Evolutionary conservation across 2,113 vertebrate genomes (phyloP).

Genomic region (Amphilophus citrinellus): DNA sequence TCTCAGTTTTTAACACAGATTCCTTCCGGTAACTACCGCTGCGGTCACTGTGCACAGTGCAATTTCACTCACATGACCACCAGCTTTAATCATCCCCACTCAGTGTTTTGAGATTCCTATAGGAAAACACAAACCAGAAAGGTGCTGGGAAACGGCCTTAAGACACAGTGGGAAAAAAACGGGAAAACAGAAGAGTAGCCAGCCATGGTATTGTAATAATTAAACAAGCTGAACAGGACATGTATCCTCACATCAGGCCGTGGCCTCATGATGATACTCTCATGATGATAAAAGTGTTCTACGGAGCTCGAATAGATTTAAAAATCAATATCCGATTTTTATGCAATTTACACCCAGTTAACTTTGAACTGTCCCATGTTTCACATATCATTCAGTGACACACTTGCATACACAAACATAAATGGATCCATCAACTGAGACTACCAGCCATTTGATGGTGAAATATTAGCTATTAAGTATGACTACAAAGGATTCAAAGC

Average conservation of each 20-base stretch:
- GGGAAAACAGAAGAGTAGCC: background rate
- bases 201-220: background rate
- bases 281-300: background rate
- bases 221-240: background rate
- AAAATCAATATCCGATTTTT: background rate
- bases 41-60: no score
- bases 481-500: background rate
- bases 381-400: background rate
- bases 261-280: background rate
- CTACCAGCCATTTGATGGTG: background rate
- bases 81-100: no score
- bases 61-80: no score
- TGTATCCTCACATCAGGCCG: background rate
- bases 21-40: no score
- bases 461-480: background rate
- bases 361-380: background rate
- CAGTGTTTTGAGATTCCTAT: no score
- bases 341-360: background rate
- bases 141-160: no score
- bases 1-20: no score
- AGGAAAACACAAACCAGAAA: no score
- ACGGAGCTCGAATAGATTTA: no score
- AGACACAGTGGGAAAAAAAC: no score
- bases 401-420: background rate
- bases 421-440: background rate